phyloP scores from a whole-genome alignment of 2,888 invertebrate genomes.

The Seira ritae region DNA sequence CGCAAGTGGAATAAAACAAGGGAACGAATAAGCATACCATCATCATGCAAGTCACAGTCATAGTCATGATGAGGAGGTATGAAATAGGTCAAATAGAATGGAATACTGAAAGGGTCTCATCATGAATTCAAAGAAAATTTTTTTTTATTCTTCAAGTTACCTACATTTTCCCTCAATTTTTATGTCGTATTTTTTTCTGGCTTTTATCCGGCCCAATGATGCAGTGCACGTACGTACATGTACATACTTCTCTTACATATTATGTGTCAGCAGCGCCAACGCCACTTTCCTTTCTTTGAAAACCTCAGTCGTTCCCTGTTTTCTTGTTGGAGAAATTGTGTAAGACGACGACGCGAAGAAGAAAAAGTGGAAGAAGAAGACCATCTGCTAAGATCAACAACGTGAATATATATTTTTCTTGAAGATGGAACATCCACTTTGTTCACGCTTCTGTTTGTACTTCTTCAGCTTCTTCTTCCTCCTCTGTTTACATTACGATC shows the following conservation, averaged over 20 bases:
- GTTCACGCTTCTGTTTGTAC: slow-evolving; percentile 12
- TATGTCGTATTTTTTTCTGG: background rate
- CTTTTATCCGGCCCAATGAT: background rate
- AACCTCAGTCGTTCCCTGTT: background rate
- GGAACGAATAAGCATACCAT: too few species aligned
- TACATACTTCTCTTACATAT: slow-evolving; percentile 1
- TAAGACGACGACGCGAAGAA: background rate
- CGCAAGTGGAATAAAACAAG: background rate
- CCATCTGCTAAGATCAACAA: slow-evolving; percentile 5
- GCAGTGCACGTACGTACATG: slow-evolving; percentile 9
- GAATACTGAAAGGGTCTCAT: background rate
- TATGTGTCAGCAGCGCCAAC: slow-evolving; percentile 16
- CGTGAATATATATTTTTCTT: background rate
- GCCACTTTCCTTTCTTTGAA: background rate
- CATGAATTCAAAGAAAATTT: background rate
- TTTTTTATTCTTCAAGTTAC: background rate
- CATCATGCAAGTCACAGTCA: too few species aligned
- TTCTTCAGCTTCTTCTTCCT: background rate
- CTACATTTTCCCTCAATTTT: background rate
- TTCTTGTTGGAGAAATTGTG: background rate
- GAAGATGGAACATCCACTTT: background rate
- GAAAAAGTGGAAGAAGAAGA: background rate
- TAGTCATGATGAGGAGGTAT: background rate
- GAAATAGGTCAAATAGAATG: background rate
- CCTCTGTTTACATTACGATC: background rate